Conservation (phyloP, 2,888 invertebrate species). For the Microplitis manilae region DNA sequence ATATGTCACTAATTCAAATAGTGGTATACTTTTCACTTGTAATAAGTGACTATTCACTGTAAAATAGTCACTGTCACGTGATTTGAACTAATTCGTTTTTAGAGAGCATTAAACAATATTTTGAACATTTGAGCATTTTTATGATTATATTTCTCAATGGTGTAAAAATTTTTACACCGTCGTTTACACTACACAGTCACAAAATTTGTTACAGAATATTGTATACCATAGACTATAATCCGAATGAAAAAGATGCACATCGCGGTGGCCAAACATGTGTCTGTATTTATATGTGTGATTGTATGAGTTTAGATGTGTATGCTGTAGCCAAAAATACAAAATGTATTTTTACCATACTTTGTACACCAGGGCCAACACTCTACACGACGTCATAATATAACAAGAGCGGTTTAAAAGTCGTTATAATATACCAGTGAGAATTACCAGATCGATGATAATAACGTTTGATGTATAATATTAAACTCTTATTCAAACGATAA, state of each 20-base stretch:
- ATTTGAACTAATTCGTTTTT: too few relatives aligned
- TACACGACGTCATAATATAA: slow-evolving; percentile 15
- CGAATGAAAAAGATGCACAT: neutral
- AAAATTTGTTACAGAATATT: neutral
- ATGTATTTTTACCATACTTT: slow-evolving; percentile 66
- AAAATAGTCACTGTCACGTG: too few relatives aligned
- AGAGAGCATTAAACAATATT: too few relatives aligned
- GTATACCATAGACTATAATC: neutral
- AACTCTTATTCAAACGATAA: slow-evolving; percentile 4
- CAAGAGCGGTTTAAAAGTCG: slow-evolving; percentile 25
- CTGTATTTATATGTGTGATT: slow-evolving; percentile 14
- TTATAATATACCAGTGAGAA: slow-evolving; percentile 13
- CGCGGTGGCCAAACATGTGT: neutral
- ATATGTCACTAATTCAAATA: too few relatives aligned
- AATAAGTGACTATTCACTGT: too few relatives aligned
- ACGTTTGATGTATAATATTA: slow-evolving; percentile 15
- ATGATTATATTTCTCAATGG: too few relatives aligned
- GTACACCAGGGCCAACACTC: slow-evolving; percentile 48
- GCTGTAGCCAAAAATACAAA: slow-evolving; percentile 64
- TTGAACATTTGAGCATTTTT: too few relatives aligned
- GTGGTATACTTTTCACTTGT: too few relatives aligned
- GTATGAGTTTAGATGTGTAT: slow-evolving; percentile 12
- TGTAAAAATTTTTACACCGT: too few relatives aligned
- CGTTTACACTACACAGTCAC: too few relatives aligned
- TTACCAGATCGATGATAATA: neutral